Evolutionary conservation across 1,140 invertebrate species (phyloP).

Genomic region (Chymomyza costata): DNA sequence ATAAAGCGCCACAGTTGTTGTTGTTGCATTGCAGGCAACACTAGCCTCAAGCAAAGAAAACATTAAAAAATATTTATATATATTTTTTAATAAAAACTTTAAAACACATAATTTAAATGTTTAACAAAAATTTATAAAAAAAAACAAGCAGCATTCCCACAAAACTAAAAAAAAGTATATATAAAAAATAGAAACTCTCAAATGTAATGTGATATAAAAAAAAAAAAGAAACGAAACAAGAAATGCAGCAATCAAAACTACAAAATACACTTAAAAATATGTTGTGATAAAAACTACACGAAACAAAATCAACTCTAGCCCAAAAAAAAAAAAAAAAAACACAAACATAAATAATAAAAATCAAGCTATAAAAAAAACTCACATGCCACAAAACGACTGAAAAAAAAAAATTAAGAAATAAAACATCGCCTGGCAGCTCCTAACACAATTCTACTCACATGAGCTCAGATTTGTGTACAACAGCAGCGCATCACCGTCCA

Average conservation of each 20-base stretch:
- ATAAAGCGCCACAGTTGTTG: not conserved
- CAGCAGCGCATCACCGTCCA: slow-evolving; percentile 1
- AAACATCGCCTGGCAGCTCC: slow-evolving; percentile 16
- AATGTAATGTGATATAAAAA: slow-evolving; percentile 42
- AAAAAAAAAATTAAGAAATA: no score
- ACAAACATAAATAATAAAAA: slow-evolving; percentile 8
- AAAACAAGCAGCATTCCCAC: slow-evolving; percentile 55
- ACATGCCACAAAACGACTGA: slow-evolving; percentile 29
- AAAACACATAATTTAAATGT: not conserved
- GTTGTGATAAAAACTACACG: slow-evolving; percentile 25
- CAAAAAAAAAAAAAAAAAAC: slow-evolving; percentile 18
- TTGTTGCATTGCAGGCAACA: not conserved
- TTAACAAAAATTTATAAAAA: no score
- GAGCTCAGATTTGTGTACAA: slow-evolving; percentile 21
- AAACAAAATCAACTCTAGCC: no score
- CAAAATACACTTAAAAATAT: slow-evolving; percentile 7
- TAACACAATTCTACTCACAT: no score
- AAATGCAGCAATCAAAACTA: no score
- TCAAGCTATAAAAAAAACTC: slow-evolving; percentile 6
- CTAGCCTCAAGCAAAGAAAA: no score
- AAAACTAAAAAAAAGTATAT: slow-evolving; percentile 37
- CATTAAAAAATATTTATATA: not conserved
- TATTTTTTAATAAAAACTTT: no score
- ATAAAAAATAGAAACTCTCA: slow-evolving; percentile 23
- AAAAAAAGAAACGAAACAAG: slow-evolving; percentile 17